These are phyloP conservation scores for Ophioderma brevispina DNA, from an alignment of 35 echinoderm and acorn worm genomes.

Conservation along the genomic window DNA sequence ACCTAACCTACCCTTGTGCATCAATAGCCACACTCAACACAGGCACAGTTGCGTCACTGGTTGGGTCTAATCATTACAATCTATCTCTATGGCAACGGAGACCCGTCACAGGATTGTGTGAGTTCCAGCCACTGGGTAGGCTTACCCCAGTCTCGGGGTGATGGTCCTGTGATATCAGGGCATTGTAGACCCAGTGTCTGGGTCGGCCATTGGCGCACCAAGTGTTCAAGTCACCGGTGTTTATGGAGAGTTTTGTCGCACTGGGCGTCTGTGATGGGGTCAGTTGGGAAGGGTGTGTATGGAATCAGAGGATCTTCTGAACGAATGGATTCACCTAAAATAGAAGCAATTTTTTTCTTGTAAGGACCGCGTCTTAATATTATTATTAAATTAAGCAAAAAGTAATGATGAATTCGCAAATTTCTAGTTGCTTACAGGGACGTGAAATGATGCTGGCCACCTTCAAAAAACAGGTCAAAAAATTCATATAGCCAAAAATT, in stretches of 20 bases:
- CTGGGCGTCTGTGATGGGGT: slow-evolving; percentile 72
- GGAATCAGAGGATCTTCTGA: slow-evolving; percentile 88
- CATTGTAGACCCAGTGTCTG: slow-evolving; percentile 80
- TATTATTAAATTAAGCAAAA: no score
- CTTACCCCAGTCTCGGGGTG: slow-evolving; percentile 93
- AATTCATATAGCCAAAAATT: no score
- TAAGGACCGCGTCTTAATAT: no score
- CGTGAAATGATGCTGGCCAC: no score
- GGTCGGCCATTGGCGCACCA: slow-evolving; percentile 68
- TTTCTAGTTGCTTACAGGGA: no score
- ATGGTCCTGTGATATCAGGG: slow-evolving; percentile 86
- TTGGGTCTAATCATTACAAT: slow-evolving; percentile 94
- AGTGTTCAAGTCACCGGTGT: slow-evolving; percentile 82
- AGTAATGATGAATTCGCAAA: no score
- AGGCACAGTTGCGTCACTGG: slow-evolving; percentile 86
- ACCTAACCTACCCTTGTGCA: slow-evolving; percentile 73
- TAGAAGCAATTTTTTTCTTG: no score
- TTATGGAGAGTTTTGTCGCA: slow-evolving; percentile 58
- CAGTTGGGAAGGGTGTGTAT: slow-evolving; percentile 87
- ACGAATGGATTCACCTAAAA: slow-evolving; percentile 70
- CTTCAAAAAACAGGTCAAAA: no score
- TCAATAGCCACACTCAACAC: slow-evolving; percentile 84
- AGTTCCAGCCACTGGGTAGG: slow-evolving; percentile 89
- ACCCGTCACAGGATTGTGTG: slow-evolving; percentile 93
- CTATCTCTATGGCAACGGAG: slow-evolving; percentile 91